Conservation (phyloP, 2,888 invertebrate genomes). For the Aphodius sticticus region DNA sequence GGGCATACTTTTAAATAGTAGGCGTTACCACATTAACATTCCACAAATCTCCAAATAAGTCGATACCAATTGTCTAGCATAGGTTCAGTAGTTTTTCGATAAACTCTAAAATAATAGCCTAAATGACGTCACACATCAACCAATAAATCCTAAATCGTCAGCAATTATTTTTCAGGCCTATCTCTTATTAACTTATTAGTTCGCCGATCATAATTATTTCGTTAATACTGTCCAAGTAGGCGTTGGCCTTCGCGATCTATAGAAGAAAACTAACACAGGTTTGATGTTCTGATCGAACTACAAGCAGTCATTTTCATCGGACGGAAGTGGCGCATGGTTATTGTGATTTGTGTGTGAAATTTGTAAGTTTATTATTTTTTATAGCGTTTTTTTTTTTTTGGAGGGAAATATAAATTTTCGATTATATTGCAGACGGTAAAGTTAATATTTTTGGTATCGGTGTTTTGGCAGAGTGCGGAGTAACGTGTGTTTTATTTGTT, state of each 20-base stretch:
- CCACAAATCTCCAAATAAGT: background rate
- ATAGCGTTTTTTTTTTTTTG: background rate
- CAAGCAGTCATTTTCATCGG: background rate
- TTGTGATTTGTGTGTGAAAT: conserved; percentile 5
- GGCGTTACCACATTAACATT: background rate
- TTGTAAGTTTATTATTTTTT: conserved; percentile 10
- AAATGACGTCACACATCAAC: background rate
- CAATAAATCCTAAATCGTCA: background rate
- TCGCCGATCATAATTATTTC: background rate
- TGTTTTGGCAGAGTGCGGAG: background rate
- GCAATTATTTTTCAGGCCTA: background rate
- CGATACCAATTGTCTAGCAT: background rate
- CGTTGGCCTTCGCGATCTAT: conserved; percentile 21
- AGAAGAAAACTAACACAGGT: conserved; percentile 14
- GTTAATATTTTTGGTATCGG: background rate
- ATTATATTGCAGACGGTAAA: background rate
- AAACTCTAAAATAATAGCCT: background rate
- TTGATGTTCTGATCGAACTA: background rate
- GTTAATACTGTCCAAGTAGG: background rate
- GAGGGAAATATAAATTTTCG: background rate
- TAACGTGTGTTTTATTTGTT: background rate
- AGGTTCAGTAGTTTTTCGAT: background rate
- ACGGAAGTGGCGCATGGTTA: background rate
- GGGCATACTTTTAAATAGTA: background rate
- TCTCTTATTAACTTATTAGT: background rate